Percentiles rank a stretch among this genome's conserved stretches.
Evolutionary conservation across 2,113 vertebrate genomes (phyloP).

Genomic region (Nanger granti): DNA sequence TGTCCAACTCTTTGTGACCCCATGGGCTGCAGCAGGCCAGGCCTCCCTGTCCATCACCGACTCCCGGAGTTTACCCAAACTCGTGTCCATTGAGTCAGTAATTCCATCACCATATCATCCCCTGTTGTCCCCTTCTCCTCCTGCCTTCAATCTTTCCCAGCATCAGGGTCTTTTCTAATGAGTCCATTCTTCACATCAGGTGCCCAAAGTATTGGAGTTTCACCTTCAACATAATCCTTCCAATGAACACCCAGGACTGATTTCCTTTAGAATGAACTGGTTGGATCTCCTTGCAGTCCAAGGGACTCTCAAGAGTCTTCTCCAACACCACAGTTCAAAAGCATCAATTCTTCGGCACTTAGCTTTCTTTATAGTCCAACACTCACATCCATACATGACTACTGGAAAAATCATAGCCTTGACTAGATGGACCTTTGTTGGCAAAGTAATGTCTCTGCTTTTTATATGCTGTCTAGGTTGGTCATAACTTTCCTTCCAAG

Average conservation of each 20-base stretch:
- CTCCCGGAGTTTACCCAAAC: neutral
- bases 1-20: neutral
- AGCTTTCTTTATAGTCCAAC: neutral
- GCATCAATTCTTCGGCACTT: neutral
- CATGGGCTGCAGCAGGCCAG: neutral
- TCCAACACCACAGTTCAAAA: neutral
- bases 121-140: neutral
- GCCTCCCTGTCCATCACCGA: neutral
- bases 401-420: neutral
- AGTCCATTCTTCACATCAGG: neutral
- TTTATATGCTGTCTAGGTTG: neutral
- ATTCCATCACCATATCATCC: neutral
- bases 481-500: neutral
- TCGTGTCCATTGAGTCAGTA: neutral
- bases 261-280: neutral
- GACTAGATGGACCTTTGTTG: neutral
- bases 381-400: neutral
- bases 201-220: neutral
- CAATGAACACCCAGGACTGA: neutral
- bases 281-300: neutral
- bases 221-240: neutral
- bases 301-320: neutral
- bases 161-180: neutral
- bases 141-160: neutral
- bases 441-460: neutral